Percentiles rank a stretch among this genome's conserved stretches.
Evolutionary conservation across 2,797 vertebrate genomes (phyloP).

Genomic region (Semotilus atromaculatus): DNA sequence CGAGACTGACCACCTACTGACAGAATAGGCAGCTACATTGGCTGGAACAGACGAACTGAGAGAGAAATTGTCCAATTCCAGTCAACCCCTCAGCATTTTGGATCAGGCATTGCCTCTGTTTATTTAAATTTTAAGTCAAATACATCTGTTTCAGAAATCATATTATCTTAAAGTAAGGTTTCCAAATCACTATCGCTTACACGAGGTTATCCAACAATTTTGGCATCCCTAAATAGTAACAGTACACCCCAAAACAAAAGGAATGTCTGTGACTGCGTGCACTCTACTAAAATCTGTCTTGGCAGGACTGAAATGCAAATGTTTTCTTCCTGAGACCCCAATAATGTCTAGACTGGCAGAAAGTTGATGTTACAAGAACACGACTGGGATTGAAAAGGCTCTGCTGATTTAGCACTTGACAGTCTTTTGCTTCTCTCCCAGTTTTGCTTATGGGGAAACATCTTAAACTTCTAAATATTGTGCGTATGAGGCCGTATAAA

Average conservation of each 20-base stretch:
- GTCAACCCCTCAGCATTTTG: conserved; percentile 54
- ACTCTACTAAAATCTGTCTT: conserved; percentile 56
- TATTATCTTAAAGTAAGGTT: conserved; percentile 71
- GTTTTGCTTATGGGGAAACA: conserved; percentile 28
- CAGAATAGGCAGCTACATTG: conserved; percentile 46
- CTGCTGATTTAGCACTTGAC: background rate
- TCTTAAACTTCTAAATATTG: conserved; percentile 8
- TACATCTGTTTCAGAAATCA: conserved; percentile 71
- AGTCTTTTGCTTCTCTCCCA: background rate
- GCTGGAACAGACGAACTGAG: conserved; percentile 40
- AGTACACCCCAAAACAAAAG: conserved; percentile 60
- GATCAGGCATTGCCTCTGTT: conserved; percentile 57
- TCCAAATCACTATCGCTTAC: conserved; percentile 72
- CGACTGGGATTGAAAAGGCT: conserved; percentile 19
- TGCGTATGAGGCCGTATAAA: background rate
- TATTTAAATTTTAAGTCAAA: conserved; percentile 70
- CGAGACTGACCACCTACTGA: conserved; percentile 53
- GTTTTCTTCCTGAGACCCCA: conserved; percentile 58
- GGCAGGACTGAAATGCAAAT: conserved; percentile 58
- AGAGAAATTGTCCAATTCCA: conserved; percentile 55
- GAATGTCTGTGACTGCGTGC: conserved; percentile 53
- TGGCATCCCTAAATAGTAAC: conserved; percentile 62
- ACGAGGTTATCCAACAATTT: conserved; percentile 57
- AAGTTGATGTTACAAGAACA: conserved; percentile 51
- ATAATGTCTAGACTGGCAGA: conserved; percentile 60